Conservation (phyloP, 1,140 invertebrate species). For the Drosophila kepulauana region DNA sequence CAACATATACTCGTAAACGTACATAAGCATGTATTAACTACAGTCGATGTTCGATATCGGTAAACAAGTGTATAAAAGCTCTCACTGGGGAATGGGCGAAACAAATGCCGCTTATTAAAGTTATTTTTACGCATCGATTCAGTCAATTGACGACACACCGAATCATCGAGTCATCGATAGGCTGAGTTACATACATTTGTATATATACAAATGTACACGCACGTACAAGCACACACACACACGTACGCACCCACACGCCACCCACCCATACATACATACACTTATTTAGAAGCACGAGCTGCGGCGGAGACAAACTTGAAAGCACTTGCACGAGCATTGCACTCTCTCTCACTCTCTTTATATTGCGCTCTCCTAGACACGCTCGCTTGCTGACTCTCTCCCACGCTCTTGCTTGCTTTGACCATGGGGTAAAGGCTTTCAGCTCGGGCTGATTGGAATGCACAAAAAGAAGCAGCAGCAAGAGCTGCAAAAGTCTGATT, state of each 20-base stretch:
- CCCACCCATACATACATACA: neutral
- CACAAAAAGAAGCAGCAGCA: slow-evolving; percentile 12
- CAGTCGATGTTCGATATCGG: slow-evolving; percentile 42
- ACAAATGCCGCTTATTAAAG: slow-evolving; percentile 64
- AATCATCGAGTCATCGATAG: slow-evolving; percentile 30
- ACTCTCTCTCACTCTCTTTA: slow-evolving; percentile 18
- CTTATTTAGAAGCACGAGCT: neutral
- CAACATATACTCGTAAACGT: too few relatives aligned
- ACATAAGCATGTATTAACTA: slow-evolving; percentile 31
- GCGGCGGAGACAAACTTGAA: slow-evolving; percentile 5
- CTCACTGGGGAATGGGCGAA: slow-evolving; percentile 15
- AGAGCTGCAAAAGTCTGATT: slow-evolving; percentile 41
- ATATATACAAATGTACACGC: neutral
- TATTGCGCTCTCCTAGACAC: neutral
- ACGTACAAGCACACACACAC: neutral
- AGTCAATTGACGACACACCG: slow-evolving; percentile 58
- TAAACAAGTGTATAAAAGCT: slow-evolving; percentile 50
- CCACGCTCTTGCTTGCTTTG: neutral
- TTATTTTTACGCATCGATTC: slow-evolving; percentile 79
- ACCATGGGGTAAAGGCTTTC: neutral
- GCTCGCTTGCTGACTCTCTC: neutral
- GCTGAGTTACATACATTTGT: slow-evolving; percentile 2
- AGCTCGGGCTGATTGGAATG: slow-evolving; percentile 24
- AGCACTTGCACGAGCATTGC: slow-evolving; percentile 32
- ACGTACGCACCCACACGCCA: neutral